These are phyloP conservation scores for Diceros bicornis DNA, from an alignment of 2,797 vertebrate genomes.

Conservation along the genomic window DNA sequence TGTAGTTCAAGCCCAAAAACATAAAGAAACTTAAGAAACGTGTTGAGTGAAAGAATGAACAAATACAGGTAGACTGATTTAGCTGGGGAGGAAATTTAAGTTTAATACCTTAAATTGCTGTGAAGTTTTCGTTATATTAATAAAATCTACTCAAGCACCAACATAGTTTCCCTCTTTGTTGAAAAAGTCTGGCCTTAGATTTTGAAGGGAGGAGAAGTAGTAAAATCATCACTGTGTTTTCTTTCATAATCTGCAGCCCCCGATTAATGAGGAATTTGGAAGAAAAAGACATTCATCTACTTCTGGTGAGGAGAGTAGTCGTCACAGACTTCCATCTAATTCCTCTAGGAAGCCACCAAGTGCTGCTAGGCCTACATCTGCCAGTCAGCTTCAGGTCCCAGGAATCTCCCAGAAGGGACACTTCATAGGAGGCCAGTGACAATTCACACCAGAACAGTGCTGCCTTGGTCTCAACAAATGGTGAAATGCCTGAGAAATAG, in stretches of 20 bases:
- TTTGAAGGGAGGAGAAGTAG: not conserved
- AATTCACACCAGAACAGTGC: constrained; percentile 38
- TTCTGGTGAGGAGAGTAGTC: constrained; percentile 91
- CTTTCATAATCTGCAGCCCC: constrained; percentile 92
- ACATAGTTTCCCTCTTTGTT: not conserved
- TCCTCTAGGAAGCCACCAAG: constrained; percentile 87
- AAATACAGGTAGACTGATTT: not conserved
- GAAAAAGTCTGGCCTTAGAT: constrained; percentile 36
- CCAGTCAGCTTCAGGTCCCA: constrained; percentile 81
- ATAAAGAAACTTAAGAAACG: not conserved
- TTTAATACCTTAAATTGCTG: not conserved
- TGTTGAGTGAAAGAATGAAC: constrained; percentile 19
- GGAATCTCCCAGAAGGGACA: constrained; percentile 71
- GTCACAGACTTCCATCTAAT: constrained; percentile 89
- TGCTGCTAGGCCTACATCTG: constrained; percentile 83
- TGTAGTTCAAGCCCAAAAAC: not conserved
- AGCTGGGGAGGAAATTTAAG: not conserved
- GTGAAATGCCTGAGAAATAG: constrained; percentile 88
- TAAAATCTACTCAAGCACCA: not conserved
- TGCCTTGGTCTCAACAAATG: constrained; percentile 79
- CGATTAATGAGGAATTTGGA: constrained; percentile 93
- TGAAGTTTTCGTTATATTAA: not conserved
- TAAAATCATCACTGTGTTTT: constrained; percentile 10
- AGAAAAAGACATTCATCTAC: constrained; percentile 91
- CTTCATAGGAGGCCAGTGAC: constrained; percentile 67